Base-by-base conservation (phyloP, 2,888 invertebrate genomes). In the Diploptera punctata region DNA sequence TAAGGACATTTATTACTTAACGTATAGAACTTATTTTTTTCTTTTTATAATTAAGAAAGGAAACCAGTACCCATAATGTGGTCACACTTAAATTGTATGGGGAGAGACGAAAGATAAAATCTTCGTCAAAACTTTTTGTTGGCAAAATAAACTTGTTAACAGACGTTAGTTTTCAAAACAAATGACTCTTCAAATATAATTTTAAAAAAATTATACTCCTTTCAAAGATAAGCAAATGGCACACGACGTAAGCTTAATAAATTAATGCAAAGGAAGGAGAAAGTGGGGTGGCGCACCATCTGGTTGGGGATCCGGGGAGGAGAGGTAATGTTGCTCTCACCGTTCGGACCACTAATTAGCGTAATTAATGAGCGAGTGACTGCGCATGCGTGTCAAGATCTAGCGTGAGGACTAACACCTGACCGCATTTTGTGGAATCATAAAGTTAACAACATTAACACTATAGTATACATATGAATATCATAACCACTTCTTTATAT, bases 81-180 rank as follows among this genome's bases (percentile, higher is more conserved):
- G 65, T 65, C 65, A 65, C 47, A 65, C 44, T 47, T 10, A 65
- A 65, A 65, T 10, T 33, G 33, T 10, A 33, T 19, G 29, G 33
- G 61, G 7, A 21, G 31, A 0, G 33, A 38, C 24, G 65, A 43
- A 13, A 7, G 69, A 69, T 69, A 61, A 60, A 21, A 69, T 69
- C 69, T 16, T 43, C 16, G 33, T n/a, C n/a, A 61, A 29, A 69
- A 44, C 24, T 62, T 72, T 72, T 72, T 70, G 70, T 67, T 74
- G 72, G 60, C 71, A 74, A 72, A 74, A 74, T 74, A 74, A 70
- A 74, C 74, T 74, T 74, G 74, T 74, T 74, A 72, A 72, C 71
- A 74, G 71, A 71, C 74, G 69, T 74, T 62, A 52, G 67, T 67
- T 60, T 67, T 54, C 44, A 57, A 61, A 68, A 72, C 72, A 72